Percentiles rank a stretch among this genome's conserved stretches.
These are phyloP conservation scores for Nanger granti DNA, from an alignment of 2,113 vertebrate species.

Conservation along the genomic window DNA sequence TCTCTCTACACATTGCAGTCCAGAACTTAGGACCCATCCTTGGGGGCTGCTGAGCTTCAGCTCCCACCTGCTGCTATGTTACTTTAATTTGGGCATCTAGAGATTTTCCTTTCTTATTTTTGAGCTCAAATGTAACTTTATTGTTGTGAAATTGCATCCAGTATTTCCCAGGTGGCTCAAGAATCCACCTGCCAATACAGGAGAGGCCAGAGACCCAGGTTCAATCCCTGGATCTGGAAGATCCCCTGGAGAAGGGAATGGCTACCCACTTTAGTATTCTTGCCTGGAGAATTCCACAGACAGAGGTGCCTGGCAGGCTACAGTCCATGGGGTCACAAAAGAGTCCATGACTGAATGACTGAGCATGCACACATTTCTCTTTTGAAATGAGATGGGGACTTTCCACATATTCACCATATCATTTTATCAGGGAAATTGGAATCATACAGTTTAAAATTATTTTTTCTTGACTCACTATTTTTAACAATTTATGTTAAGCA, in stretches of 20 bases:
- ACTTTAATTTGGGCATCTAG: not conserved
- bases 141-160: not conserved
- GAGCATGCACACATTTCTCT: not conserved
- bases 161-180: not conserved
- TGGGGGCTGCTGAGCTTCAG: not conserved
- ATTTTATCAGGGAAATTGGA: not conserved
- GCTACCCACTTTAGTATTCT: not conserved
- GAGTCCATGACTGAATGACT: not conserved
- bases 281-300: not conserved
- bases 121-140: not conserved
- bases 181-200: not conserved
- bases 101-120: slow-evolving; percentile 19
- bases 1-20: not conserved
- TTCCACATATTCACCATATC: not conserved
- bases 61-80: not conserved
- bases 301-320: not conserved
- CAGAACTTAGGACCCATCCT: not conserved
- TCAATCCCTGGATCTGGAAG: not conserved
- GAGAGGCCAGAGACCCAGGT: not conserved
- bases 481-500: not conserved
- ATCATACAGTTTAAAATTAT: not conserved
- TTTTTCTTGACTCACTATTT: not conserved
- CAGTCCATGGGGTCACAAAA: not conserved
- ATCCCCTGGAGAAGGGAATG: not conserved
- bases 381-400: not conserved